Evolutionary conservation across 2,888 invertebrate genomes (phyloP).

Genomic region (Blastobasis adustella): DNA sequence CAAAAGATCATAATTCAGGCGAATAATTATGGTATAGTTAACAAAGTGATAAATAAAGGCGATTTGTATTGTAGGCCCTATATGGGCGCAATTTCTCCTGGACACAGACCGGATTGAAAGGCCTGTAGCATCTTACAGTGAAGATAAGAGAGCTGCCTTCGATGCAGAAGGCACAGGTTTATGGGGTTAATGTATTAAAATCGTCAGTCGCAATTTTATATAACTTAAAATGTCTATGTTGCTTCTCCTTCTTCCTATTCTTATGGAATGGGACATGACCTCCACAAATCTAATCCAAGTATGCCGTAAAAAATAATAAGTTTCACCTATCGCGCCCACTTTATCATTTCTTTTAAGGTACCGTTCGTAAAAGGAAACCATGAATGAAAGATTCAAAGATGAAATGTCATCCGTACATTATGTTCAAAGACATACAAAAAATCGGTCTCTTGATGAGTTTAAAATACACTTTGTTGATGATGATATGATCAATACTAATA

Average conservation of each 20-base stretch:
- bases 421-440: too few species aligned
- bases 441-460: not conserved
- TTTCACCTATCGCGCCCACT: too few species aligned
- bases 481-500: not conserved
- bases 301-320: too few species aligned
- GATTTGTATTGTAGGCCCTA: conserved; percentile 31
- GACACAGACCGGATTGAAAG: not conserved
- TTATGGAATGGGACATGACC: not conserved
- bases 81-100: not conserved
- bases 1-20: not conserved
- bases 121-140: not conserved
- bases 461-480: not conserved
- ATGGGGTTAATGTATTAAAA: not conserved
- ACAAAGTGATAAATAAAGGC: conserved; percentile 30
- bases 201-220: not conserved
- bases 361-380: too few species aligned
- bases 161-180: not conserved
- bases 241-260: not conserved
- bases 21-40: conserved; percentile 32
- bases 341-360: too few species aligned
- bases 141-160: not conserved
- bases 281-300: too few species aligned
- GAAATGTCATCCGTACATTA: too few species aligned
- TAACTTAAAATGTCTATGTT: not conserved
- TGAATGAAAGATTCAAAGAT: too few species aligned